These are phyloP conservation scores for Pycnomerus fuliginosus DNA, from an alignment of 2,888 invertebrate genomes.

Conservation along the genomic window DNA sequence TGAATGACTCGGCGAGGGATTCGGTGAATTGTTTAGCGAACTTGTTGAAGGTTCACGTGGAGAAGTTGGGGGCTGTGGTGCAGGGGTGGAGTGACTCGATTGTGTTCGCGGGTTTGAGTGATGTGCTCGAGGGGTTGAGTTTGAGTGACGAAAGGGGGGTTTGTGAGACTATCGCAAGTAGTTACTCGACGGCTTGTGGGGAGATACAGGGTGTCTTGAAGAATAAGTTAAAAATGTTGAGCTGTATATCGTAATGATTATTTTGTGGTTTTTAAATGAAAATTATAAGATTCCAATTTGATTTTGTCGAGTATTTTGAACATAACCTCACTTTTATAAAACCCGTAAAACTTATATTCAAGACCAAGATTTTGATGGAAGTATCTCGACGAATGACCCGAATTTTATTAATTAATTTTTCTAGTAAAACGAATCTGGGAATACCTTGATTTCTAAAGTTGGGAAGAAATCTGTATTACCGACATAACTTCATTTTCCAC, in stretches of 20 bases:
- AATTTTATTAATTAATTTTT: no score
- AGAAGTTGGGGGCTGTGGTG: conserved; percentile 51
- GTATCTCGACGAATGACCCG: no score
- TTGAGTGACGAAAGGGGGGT: conserved; percentile 52
- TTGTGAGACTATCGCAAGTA: conserved; percentile 53
- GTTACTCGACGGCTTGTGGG: conserved; percentile 55
- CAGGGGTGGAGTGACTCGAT: conserved; percentile 53
- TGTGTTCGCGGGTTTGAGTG: conserved; percentile 47
- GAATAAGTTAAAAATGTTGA: conserved; percentile 57
- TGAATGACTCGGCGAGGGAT: conserved; percentile 46
- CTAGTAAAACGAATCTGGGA: no score
- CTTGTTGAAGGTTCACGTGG: conserved; percentile 44
- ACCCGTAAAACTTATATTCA: no score
- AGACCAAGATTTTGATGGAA: no score
- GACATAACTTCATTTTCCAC: no score
- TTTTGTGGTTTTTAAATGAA: no score
- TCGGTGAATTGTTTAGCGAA: conserved; percentile 6
- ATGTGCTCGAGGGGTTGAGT: conserved; percentile 51
- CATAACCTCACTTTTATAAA: no score
- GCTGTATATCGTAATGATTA: conserved; percentile 10
- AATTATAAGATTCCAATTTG: no score
- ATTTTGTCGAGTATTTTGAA: no score
- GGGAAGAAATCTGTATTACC: no score
- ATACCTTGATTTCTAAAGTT: no score
- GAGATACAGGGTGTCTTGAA: conserved; percentile 58